Base-by-base conservation (phyloP, 1,140 invertebrate genomes). In the Drosophila busckii region DNA sequence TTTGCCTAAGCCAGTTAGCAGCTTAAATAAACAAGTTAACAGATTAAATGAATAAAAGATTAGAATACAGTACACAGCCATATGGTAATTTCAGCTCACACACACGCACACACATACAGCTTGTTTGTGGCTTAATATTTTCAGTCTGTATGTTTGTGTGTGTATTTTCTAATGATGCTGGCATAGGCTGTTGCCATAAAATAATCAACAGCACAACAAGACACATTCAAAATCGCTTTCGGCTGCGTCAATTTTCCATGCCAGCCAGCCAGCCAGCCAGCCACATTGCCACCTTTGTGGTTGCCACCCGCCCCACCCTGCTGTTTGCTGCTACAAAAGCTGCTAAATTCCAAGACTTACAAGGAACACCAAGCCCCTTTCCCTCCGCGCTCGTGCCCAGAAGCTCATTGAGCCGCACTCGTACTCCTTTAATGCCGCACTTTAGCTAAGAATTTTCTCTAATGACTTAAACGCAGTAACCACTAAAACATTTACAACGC, bases 391-490 rank as follows among this genome's bases (percentile, higher is more conserved):
- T 16, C 13, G 25, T 45, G 19, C 20, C n/a, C n/a, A n/a, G n/a
- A n/a, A n/a, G n/a, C n/a, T n/a, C 44, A 48, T 19, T 15, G 8
- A n/a, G 13, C 32, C 41, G 22, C 46, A 42, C 29, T 26, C 40
- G 20, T 19, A 58, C 45, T 50, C 35, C 26, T 67, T 66, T 56
- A 38, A 44, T 60, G 44, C 50, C 26, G 55, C 58, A 70, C 58
- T 66, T 62, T 62, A 62, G 63, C 63, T 49, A 78, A 53, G 71
- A 78, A 80, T 80, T 80, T 80, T 68, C 58, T 73, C 75, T 80
- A 78, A 80, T 78, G 71, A 78, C 71, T 78, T 78, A 78, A 78
- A 73, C 71, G 71, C 75, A 62, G 71, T 56, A 80, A 78, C 71
- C 71, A 68, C 71, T 80, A 68, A 78, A 78, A 80, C 71, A 78